Base-by-base conservation (phyloP, 37 sponge, comb jelly and placozoan species). In the Corticium candelabrum region DNA sequence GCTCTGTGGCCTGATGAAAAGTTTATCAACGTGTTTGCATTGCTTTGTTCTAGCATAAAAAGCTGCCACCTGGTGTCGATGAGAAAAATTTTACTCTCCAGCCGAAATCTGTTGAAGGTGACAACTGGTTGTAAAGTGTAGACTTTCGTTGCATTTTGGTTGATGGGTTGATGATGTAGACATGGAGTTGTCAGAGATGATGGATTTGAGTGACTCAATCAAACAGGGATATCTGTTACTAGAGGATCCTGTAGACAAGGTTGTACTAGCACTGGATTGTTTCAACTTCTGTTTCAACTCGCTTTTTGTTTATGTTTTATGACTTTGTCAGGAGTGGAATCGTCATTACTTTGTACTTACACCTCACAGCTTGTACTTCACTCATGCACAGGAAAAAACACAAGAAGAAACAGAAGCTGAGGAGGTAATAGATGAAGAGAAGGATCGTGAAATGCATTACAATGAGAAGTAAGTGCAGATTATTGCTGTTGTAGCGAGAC, bases 221-320 rank as follows among this genome's bases (percentile, higher is more conserved):
- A 88, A 77, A 77, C 89, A 90, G 38, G 95, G 95, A 40, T 83
- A 82, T 74, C 81, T 94, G 7, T 77, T 78, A 34, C 85, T 94
- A 87, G 86, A 90, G 79, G 91, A 94, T 78, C 91, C 95, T 38
- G 86, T 90, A 36, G 84, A 84, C 73, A 94, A 94, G 80, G 94
- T 94, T 35, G 41, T 67, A 41, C 39, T 27, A 40, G 34, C 1
- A 0, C 27, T 2, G 1, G 27, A 36, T 21, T 50, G 62, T 50
- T 21, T 21, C 21, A 11, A 11, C 15, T 21, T 27, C 11, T 27
- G 62, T 27, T 50, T 50, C 21, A 50, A 50, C 11, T 40, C 1
- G 57, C 30, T 1, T 69, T 41, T 40, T 35, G 37, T 67, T 34
- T 83, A 29, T 37, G 34, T 72, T 2, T 39, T 35, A 67, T 38